Evolutionary conservation across 1,140 invertebrate species (phyloP), one percentile per base, ranked within the genome.

Genomic region (Drosophila tristis): DNA sequence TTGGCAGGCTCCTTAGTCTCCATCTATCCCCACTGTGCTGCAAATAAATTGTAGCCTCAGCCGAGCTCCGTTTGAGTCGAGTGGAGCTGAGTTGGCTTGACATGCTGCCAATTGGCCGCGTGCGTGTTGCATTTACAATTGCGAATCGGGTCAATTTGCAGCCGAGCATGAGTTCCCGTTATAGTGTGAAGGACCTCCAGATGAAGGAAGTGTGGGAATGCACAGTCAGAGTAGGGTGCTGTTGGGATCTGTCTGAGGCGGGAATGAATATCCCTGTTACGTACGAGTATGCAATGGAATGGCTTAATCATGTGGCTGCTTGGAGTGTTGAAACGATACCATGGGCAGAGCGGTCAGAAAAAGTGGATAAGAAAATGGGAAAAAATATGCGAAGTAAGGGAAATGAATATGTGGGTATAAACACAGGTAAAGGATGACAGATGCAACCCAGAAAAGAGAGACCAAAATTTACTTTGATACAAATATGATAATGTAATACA

Each of bases 21-120:
- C 35, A 4, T 39, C 35, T 39, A 39, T 39, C 11, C 35, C 35
- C 11, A 39, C 4, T 5, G 48, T 64, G 78, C 65, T 54, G 61
- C 71, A 84, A 76, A 72, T 80, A 80, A 79, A 85, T 85, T 76
- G 15, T 39, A 31, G 8, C 63, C 35, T 23, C 4, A 39, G 42
- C 23, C 63, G 23, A 65, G 43, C 62, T 42, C 15, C 63, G 35
- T 26, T 57, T 26, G 54, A 57, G 55, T 54, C 63, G 42, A 11
- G 35, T 11, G 0, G 35, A 59, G 65, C 58, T 61, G 60, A 74
- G 79, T 58, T 53, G 51, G 65, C 74, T 78, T 81, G 81, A 86
- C 74, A 80, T 74, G 63, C 77, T 86, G 81, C 77, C 72, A 84
- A 84, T 84, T 84, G 80, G 62, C 72, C 71, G 62, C 47, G 80